Evolutionary conservation across 2,888 invertebrate genomes (phyloP), one percentile per base, ranked within the genome.

Genomic region (Macrophya alboannulata): DNA sequence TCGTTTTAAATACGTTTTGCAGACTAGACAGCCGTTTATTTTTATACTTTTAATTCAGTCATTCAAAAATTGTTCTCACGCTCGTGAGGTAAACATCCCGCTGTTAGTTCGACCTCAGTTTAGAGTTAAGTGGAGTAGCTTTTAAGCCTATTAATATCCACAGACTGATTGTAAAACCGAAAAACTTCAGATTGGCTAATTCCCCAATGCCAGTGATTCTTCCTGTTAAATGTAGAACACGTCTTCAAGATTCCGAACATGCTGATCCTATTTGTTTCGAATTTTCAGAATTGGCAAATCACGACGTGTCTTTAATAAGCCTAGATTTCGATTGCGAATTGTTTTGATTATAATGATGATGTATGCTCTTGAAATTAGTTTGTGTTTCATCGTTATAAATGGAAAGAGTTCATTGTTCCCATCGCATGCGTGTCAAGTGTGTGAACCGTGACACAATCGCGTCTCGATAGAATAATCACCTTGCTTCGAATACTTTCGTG

Each of bases 381-480:
- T 21, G n/a, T n/a, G 10, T 25, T 45, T 45, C n/a, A 12, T 2
- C 21, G 1, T 74, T 45, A 10, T 74, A 4, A 25, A 45, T 74
- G 1, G 17, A 45, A 74, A 45, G 25, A 45, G 45, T 45, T 45
- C 45, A 74, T 45, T 45, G 77, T 77, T 77, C 77, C 37, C 77
- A 21, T 77, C 55, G 55, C 31, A 77, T 77, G 51, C 77, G 51
- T 77, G 43, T 45, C n/a, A 10, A 45, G 72, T n/a, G 72, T 43
- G 77, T 77, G 31, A 77, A 77, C 55, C 81, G 17, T 62, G 59
- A 43, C 81, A 62, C 43, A 43, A 62, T 81, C 43, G 25, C 62
- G 17, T 15, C 94, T 94, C 88, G 91, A 94, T 45, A 94, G 94
- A 91, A 92, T 81, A 81, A 81, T 62, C 40, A 40, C 48, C 74